Base-by-base conservation (phyloP, 2,113 vertebrate genomes). In the Cryptomyrus ogoouensis region DNA sequence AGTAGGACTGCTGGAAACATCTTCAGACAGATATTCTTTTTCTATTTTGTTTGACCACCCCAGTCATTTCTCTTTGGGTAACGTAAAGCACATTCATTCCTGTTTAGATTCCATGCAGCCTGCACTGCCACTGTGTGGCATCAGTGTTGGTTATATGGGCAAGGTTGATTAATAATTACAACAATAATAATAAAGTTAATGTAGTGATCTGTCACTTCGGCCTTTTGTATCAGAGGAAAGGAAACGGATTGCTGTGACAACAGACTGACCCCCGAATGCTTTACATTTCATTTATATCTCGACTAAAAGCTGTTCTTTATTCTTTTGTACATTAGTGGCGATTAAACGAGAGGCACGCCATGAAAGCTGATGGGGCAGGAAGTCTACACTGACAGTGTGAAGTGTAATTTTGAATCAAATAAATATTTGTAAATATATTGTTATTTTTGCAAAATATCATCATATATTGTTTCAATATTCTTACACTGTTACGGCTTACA, bases 231-330 rank as follows among this genome's bases (percentile, higher is more conserved):
- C 93, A 94, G 92, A 90, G 91, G 91, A 66, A 91, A 94, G 94
- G 94, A 85, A 27, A 91, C 42, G 92, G 92, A 94, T 93, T 90
- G 90, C 70, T 2, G n/a, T 50, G n/a, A 50, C 66, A 89, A 27
- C 13, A 17, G 24, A 89, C 17, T 96, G 94, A 96, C 95, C 93
- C 93, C 94, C 93, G 93, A 91, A 93, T 95, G 94, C 93, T 95
- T 94, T 94, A 95, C 94, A 95, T 93, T 93, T 95, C 96, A 96
- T 95, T 95, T 95, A 96, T 96, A 93, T 94, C 94, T 92, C 91
- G 95, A 91, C 91, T 94, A 95, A 96, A 95, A 96, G 94, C 93
- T 92, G 92, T 94, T 91, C 85, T 88, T 95, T 95, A 66, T 77
- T 31, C 50, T 31, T 80, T 31, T 89, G 90, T 90, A 91, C 91